phyloP scores from a whole-genome alignment of 2,797 vertebrate genomes.

The Hippoglossus hippoglossus region DNA sequence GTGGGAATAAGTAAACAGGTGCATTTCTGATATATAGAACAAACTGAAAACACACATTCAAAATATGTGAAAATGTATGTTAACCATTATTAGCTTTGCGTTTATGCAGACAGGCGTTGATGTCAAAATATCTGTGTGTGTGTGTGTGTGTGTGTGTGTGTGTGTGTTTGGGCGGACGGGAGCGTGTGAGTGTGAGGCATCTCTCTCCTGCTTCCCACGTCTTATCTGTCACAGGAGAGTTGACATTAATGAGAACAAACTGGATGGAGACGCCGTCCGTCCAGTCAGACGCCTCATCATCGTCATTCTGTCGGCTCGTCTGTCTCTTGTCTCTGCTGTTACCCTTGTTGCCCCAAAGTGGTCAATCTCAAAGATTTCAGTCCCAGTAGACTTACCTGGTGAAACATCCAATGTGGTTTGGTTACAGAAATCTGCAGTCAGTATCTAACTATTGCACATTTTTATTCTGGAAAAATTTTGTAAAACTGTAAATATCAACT shows the following conservation, averaged over 20 bases:
- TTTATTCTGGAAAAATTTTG: background rate
- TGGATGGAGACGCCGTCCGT: constrained; percentile 73
- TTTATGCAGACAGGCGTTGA: constrained; percentile 3
- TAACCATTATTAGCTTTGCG: constrained; percentile 11
- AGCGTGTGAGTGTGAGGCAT: constrained; percentile 50
- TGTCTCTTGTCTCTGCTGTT: constrained; percentile 35
- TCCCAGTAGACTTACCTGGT: background rate
- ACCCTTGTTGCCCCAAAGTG: background rate
- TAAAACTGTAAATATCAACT: too few species aligned
- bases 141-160: constrained; percentile 10
- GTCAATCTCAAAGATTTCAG: background rate
- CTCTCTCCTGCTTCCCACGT: constrained; percentile 40
- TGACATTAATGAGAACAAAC: constrained; percentile 83
- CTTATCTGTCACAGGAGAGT: constrained; percentile 55
- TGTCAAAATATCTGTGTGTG: constrained; percentile 14
- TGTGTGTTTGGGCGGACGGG: constrained; percentile 34
- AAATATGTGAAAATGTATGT: background rate
- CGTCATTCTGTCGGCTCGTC: constrained; percentile 44
- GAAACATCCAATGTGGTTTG: background rate
- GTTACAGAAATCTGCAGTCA: background rate
- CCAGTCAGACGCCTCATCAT: constrained; percentile 73
- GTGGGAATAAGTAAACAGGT: background rate
- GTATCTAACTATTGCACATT: background rate
- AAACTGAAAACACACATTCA: background rate
- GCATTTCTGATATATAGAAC: background rate